These are phyloP conservation scores for Trachelus troglodyta DNA, from an alignment of 2,888 invertebrate genomes.

Conservation along the genomic window DNA sequence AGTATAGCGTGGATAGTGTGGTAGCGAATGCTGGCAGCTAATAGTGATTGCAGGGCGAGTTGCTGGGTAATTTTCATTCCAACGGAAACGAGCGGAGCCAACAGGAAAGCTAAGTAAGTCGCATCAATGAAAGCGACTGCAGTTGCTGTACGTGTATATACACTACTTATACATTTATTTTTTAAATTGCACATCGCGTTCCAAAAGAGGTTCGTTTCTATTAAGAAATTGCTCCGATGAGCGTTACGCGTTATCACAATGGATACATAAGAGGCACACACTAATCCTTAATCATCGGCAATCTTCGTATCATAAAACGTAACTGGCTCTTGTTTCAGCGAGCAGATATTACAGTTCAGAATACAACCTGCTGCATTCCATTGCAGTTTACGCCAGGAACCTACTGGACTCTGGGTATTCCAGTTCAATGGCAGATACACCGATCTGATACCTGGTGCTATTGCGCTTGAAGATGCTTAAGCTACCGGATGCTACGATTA, in stretches of 20 bases:
- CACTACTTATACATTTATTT: neutral
- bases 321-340: neutral
- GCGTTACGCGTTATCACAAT: neutral
- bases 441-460: neutral
- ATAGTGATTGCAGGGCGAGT: constrained; percentile 29
- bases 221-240: neutral
- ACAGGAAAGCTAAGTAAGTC: constrained; percentile 7
- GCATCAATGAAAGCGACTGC: constrained; percentile 1
- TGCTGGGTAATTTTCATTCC: constrained; percentile 43
- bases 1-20: neutral
- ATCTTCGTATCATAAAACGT: neutral
- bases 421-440: neutral
- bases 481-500: neutral
- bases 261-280: neutral
- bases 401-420: neutral
- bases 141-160: neutral
- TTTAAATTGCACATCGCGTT: neutral
- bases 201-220: neutral
- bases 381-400: neutral
- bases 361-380: neutral
- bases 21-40: constrained; percentile 19
- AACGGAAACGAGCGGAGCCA: constrained; percentile 35
- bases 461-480: neutral
- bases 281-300: neutral
- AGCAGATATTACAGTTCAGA: neutral